Evolutionary conservation across 2,888 invertebrate species (phyloP), one percentile per base, ranked within the genome.

Genomic region (Plagiodera versicolora): DNA sequence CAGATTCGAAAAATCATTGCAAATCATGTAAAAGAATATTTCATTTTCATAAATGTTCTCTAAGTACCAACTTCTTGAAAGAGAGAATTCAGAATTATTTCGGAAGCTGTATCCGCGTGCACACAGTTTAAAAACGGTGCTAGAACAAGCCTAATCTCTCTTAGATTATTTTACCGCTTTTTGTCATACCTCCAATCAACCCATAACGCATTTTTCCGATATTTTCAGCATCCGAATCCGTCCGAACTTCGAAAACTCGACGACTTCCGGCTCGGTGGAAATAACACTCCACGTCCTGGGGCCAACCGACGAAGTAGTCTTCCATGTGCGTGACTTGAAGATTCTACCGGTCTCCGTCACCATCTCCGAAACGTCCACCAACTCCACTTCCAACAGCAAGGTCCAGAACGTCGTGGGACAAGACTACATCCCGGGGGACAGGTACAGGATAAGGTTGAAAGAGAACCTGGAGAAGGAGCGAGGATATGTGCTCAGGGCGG

Each of bases 401-500:
- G 24, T 3, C 24, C 4, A 5, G 4, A 77, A 79, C 3, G 70
- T 85, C 14, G 58, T 35, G 9, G 66, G 69, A 19, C 75, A 77
- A 56, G 71, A 76, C 1, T 76, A 79, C 54, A 60, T 75, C 8
- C 69, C 75, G n/a, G 73, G 74, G 2, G 74, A 80, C 65, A 72
- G 75, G 58, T 81, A 80, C 66, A 74, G 75, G 49, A 76, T 84
- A 14, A 63, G 71, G 16, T 63, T 82, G 39, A 71, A 75, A n/a
- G 72, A 80, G 46, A 58, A 72, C 9, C 68, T 84, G 58, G 67
- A 71, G n/a, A 68, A 72, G 20, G 76, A 73, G 10, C 68, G 75
- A 59, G 69, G 73, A 45, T 83, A 86, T 67, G 70, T 80, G 9
- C 68, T 87, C 9, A 76, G 80, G 56, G 76, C 87, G 63, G 80